Percentiles rank a stretch among this genome's conserved stretches.
phyloP scores from a whole-genome alignment of 2,888 invertebrate species.

The Phymatocera aterrima region DNA sequence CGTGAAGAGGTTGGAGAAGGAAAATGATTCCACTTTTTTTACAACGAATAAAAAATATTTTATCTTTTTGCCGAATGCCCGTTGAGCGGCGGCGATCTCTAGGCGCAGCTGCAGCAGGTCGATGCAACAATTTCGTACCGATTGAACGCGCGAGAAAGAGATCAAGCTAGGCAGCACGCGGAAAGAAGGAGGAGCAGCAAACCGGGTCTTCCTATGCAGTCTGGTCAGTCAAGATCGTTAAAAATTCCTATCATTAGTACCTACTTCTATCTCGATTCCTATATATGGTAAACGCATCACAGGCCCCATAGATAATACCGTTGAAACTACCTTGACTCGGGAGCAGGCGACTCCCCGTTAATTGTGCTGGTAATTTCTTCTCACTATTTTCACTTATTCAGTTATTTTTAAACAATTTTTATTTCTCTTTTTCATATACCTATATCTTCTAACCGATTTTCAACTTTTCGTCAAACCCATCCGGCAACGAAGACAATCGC shows the following conservation, averaged over 20 bases:
- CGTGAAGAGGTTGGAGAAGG: background rate
- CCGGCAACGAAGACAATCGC: no score
- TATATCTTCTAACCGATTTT: background rate
- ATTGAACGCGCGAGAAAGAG: background rate
- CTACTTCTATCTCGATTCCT: slow-evolving; percentile 29
- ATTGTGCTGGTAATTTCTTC: background rate
- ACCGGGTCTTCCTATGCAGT: slow-evolving; percentile 13
- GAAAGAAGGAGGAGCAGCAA: slow-evolving; percentile 38
- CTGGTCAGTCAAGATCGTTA: background rate
- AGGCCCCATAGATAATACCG: slow-evolving; percentile 26
- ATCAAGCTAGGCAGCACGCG: background rate
- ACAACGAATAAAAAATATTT: background rate
- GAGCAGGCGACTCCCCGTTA: background rate
- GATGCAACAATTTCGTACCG: background rate
- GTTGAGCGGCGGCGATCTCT: no score
- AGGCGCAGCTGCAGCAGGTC: no score
- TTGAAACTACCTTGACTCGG: background rate
- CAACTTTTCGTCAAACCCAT: background rate
- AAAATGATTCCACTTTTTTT: background rate
- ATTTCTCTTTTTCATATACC: no score
- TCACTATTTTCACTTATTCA: no score
- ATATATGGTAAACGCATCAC: slow-evolving; percentile 32
- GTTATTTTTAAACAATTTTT: no score
- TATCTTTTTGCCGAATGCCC: no score
- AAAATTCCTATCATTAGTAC: slow-evolving; percentile 41